Percentiles rank a stretch among this genome's conserved stretches.
Evolutionary conservation across 2,113 vertebrate species (phyloP).

Genomic region (Mastomys coucha): DNA sequence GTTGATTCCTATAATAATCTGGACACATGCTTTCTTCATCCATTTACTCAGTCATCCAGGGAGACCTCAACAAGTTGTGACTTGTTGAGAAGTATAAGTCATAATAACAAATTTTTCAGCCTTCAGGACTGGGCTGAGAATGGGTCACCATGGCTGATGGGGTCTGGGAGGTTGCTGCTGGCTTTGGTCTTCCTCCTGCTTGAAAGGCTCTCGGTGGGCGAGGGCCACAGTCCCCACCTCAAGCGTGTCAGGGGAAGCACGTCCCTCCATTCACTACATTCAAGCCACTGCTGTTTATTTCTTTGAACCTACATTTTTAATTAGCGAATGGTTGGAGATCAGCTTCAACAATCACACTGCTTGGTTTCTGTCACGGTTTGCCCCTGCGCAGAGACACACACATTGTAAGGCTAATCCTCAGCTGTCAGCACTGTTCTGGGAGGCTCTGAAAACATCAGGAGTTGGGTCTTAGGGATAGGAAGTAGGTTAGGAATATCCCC

Average conservation of each 20-base stretch:
- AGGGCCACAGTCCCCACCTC: not conserved
- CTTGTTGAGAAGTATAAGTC: conserved; percentile 34
- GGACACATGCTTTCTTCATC: not conserved
- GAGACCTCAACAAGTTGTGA: conserved; percentile 20
- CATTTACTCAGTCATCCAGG: not conserved
- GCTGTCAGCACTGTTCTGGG: no score
- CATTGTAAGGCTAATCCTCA: not conserved
- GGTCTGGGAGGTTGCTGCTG: no score
- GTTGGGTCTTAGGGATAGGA: not conserved
- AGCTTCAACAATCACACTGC: not conserved
- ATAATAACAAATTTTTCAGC: conserved; percentile 8
- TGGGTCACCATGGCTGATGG: not conserved
- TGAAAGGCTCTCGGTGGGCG: not conserved
- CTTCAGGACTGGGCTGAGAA: not conserved
- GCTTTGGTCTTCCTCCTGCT: not conserved
- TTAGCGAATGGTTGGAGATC: not conserved
- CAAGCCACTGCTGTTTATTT: not conserved
- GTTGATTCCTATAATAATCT: not conserved
- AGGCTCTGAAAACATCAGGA: not conserved
- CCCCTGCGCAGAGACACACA: not conserved
- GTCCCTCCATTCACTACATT: not conserved
- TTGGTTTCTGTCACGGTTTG: not conserved
- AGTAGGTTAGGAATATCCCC: not conserved
- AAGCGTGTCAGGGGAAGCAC: not conserved
- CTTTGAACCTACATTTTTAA: not conserved